Evolutionary conservation across 2,113 vertebrate species (phyloP).

Genomic region (Notechis scutatus): DNA sequence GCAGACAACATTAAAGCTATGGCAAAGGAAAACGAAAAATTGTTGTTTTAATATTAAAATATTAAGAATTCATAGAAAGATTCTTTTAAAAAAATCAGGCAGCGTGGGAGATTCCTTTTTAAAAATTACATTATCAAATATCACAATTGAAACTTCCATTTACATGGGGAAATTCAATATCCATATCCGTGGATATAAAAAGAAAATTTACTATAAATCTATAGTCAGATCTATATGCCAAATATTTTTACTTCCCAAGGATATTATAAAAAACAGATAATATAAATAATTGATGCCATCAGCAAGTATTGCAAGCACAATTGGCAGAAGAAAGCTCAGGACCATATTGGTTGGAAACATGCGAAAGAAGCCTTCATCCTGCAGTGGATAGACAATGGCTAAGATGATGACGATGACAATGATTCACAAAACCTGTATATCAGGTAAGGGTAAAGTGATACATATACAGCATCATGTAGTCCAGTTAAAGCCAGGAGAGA

Average conservation of each 20-base stretch:
- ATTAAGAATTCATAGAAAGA: neutral
- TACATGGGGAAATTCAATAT: neutral
- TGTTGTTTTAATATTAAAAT: neutral
- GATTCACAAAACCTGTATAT: no score
- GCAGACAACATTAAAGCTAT: neutral
- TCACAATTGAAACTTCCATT: neutral
- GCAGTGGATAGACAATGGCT: no score
- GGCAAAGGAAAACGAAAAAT: neutral
- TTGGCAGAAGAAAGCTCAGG: no score
- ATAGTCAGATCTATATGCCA: neutral
- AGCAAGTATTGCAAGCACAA: no score
- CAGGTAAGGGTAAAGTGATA: no score
- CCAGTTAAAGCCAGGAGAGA: no score
- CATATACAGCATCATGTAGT: no score
- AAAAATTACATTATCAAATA: neutral
- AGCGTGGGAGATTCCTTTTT: neutral
- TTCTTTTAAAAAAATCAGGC: neutral
- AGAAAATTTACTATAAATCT: neutral
- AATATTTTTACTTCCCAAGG: neutral
- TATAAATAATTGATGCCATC: neutral
- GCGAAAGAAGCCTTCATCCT: no score
- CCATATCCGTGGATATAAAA: neutral
- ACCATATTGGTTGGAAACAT: no score
- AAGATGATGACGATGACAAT: no score
- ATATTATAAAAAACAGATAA: neutral